phyloP scores from a whole-genome alignment of 2,888 invertebrate species.

The Acanthacorydalis orientalis region DNA sequence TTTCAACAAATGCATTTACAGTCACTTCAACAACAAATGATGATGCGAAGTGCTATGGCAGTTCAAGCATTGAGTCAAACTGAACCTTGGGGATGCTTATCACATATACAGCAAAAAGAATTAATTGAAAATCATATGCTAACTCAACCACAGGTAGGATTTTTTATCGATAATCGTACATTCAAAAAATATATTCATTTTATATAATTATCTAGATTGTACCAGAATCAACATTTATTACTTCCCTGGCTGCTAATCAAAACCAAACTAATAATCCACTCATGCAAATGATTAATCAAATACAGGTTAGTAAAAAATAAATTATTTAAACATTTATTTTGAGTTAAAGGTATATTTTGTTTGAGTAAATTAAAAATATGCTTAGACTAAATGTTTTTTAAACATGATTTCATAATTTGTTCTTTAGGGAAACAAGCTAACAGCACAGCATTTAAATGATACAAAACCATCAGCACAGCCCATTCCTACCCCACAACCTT shows the following conservation, averaged over 20 bases:
- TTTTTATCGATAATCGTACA: too few species aligned
- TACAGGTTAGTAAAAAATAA: constrained; percentile 28
- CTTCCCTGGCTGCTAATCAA: constrained; percentile 16
- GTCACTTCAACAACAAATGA: constrained; percentile 24
- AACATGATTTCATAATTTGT: constrained; percentile 1
- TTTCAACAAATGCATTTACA: constrained; percentile 28
- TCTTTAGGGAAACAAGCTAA: constrained; percentile 21
- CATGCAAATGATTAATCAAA: constrained; percentile 35
- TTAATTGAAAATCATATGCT: constrained; percentile 30
- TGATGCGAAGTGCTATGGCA: constrained; percentile 26
- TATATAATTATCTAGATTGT: constrained; percentile 14
- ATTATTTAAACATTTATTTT: constrained; percentile 1
- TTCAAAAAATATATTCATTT: too few species aligned
- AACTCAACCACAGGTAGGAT: constrained; percentile 18
- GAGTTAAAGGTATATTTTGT: background rate
- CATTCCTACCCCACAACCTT: constrained; percentile 13
- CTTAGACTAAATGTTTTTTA: background rate
- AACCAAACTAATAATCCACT: constrained; percentile 30
- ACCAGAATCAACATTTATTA: constrained; percentile 20
- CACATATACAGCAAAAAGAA: constrained; percentile 32
- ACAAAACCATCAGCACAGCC: constrained; percentile 17
- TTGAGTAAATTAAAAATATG: background rate
- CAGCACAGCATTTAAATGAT: constrained; percentile 16
- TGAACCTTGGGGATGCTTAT: constrained; percentile 28
- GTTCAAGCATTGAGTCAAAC: constrained; percentile 23